Base-by-base conservation (phyloP, 1,140 invertebrate species). In the Ylistrum balloti region DNA sequence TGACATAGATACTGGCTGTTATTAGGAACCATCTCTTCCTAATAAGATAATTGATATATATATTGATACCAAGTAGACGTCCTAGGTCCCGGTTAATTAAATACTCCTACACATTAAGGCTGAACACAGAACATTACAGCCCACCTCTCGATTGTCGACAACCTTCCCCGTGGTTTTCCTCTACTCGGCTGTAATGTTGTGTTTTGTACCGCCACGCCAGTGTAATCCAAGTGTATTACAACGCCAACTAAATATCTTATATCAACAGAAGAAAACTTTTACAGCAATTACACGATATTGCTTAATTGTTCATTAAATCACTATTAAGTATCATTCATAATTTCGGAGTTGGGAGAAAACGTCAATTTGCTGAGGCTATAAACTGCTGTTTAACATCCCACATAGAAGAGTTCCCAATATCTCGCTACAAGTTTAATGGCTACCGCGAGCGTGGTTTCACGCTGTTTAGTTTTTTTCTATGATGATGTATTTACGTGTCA, bases 231-330 rank as follows among this genome's bases (percentile, higher is more conserved):
- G 56, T 28, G 56, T 74, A 3, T 22, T 74, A 74, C 7, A 28
- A 28, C 2, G 41, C 41, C 41, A 13, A 45, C 41, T 15, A 45
- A 9, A 15, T 13, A 9, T 45, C 56, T n/a, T 74, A n/a, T 28
- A 74, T 74, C 56, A 28, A 74, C 56, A 74, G 7, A 74, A n/a
- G 7, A n/a, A 74, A 74, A 74, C 20, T n/a, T 74, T 74, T 28
- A 74, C 56, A 74, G 5, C n/a, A 74, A 74, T 74, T 74, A 74
- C 22, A 11, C 22, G 56, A 74, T 74, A 74, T 11, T 74, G n/a
- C 56, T 28, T 74, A 74, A 74, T 74, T 74, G n/a, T 5, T 3
- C 56, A 74, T 74, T 74, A 74, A 74, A 74, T 74, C 56, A n/a
- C 22, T 17, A 74, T 74, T 74, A 74, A 74, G 22, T 28, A 74